Evolutionary conservation across 2,888 invertebrate genomes (phyloP).

Genomic region (Dasypogon diadema): DNA sequence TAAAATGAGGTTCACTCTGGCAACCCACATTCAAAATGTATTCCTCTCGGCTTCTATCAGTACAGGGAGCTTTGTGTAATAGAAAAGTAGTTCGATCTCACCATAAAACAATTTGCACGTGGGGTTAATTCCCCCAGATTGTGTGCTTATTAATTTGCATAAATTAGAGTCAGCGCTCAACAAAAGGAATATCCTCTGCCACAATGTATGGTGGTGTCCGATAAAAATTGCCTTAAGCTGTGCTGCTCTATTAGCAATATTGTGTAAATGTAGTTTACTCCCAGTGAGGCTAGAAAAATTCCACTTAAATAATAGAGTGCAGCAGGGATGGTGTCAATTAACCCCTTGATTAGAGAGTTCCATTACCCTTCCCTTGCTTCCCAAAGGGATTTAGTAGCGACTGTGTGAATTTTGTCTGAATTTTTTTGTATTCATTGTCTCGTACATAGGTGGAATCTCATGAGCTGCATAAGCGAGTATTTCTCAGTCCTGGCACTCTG

Average conservation of each 20-base stretch:
- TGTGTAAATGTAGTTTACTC: background rate
- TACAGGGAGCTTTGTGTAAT: too few relatives aligned
- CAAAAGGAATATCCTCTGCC: background rate
- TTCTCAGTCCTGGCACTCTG: background rate
- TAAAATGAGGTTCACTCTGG: too few relatives aligned
- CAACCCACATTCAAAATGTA: too few relatives aligned
- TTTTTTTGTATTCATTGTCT: background rate
- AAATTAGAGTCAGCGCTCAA: background rate
- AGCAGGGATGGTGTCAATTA: constrained; percentile 12
- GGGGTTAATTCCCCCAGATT: constrained; percentile 19
- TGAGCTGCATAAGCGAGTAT: too few relatives aligned
- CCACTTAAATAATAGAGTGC: constrained; percentile 16
- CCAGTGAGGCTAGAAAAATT: background rate
- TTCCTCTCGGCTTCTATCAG: too few relatives aligned
- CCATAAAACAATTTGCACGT: constrained; percentile 8
- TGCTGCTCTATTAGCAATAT: background rate
- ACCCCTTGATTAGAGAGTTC: constrained; percentile 2
- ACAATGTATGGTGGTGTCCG: background rate
- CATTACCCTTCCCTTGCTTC: constrained; percentile 1
- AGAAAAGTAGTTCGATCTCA: background rate
- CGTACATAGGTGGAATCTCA: background rate
- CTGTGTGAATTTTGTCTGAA: background rate
- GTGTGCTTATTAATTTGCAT: constrained; percentile 31
- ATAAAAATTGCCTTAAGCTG: background rate
- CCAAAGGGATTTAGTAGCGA: background rate